Evolutionary conservation across 2,797 vertebrate genomes (phyloP).

Genomic region (Xyrichtys novacula): DNA sequence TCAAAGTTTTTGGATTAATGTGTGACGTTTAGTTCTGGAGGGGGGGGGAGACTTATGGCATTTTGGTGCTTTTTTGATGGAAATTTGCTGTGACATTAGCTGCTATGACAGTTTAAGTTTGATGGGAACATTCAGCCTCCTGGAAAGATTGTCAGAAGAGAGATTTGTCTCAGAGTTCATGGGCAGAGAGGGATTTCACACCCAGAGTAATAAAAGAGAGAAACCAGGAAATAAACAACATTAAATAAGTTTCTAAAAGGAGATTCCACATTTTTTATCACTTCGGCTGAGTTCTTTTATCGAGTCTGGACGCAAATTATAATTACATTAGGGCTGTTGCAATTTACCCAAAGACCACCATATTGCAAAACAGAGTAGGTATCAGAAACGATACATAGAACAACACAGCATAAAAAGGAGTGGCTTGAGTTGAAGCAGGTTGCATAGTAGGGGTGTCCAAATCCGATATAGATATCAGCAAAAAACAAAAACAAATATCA

Average conservation of each 20-base stretch:
- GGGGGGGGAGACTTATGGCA: constrained; percentile 7
- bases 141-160: constrained; percentile 8
- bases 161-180: not conserved
- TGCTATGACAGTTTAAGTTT: constrained; percentile 25
- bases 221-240: not conserved
- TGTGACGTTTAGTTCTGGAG: constrained; percentile 1
- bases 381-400: too few species aligned
- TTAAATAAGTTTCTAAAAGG: not conserved
- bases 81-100: constrained; percentile 13
- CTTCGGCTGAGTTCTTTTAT: too few species aligned
- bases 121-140: constrained; percentile 25
- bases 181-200: constrained; percentile 5
- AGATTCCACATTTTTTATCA: too few species aligned
- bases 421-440: too few species aligned
- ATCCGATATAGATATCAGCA: too few species aligned
- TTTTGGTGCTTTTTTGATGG: constrained; percentile 21
- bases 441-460: too few species aligned
- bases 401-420: too few species aligned
- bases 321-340: too few species aligned
- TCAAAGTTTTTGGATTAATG: constrained; percentile 10
- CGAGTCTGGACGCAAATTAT: too few species aligned
- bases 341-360: too few species aligned
- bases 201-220: not conserved
- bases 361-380: too few species aligned
- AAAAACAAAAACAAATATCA: too few species aligned